Evolutionary conservation across 2,888 invertebrate species (phyloP).

Genomic region (Cosmia pyralina): DNA sequence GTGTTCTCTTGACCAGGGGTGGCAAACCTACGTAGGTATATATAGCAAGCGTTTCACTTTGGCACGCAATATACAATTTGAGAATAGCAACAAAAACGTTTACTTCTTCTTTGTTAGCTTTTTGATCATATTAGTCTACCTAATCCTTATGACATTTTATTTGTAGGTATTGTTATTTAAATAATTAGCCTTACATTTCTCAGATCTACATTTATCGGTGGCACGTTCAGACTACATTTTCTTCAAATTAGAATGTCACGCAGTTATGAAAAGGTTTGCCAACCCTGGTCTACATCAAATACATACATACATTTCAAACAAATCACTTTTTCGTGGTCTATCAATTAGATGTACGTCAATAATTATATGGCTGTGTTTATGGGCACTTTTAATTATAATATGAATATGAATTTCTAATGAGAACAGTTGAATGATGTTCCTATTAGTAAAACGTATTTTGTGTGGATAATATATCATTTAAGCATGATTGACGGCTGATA

Average conservation of each 20-base stretch:
- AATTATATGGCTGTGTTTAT: constrained; percentile 78
- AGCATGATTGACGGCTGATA: constrained; percentile 60
- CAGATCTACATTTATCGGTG: neutral
- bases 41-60: neutral
- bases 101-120: neutral
- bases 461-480: constrained; percentile 58
- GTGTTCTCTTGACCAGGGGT: constrained; percentile 35
- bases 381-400: constrained; percentile 79
- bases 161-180: neutral
- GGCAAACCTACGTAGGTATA: neutral
- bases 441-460: constrained; percentile 67
- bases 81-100: neutral
- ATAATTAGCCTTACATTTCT: neutral
- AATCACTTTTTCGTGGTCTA: constrained; percentile 81
- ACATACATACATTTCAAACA: constrained; percentile 67
- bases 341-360: constrained; percentile 81
- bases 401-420: constrained; percentile 78
- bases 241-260: neutral
- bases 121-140: neutral
- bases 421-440: constrained; percentile 70
- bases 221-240: neutral
- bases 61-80: fast-evolving
- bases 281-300: constrained; percentile 47
- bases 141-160: neutral
- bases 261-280: constrained; percentile 17